Conservation (phyloP, 2,113 vertebrate genomes). For the Perognathus longimembris region DNA sequence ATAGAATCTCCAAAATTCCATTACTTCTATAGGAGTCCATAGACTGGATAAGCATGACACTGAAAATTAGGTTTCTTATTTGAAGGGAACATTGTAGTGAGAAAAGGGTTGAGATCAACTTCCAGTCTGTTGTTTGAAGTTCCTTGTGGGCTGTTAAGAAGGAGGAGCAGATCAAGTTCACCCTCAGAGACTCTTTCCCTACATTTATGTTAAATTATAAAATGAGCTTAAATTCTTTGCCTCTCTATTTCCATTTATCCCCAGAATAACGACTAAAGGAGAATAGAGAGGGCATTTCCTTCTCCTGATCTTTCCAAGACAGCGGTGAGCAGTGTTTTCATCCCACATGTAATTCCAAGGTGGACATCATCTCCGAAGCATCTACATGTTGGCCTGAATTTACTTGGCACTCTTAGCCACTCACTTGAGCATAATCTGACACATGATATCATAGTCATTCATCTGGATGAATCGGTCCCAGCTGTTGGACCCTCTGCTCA, state of each 20-base stretch:
- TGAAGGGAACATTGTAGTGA: background rate
- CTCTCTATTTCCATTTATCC: background rate
- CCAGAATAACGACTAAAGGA: slow-evolving; percentile 24
- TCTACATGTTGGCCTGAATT: slow-evolving; percentile 28
- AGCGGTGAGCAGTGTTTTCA: background rate
- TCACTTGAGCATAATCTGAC: slow-evolving; percentile 66
- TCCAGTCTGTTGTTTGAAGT: background rate
- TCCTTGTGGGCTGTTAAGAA: background rate
- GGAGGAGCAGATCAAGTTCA: background rate
- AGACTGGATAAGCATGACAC: background rate
- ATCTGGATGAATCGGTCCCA: slow-evolving; percentile 59
- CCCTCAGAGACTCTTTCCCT: background rate
- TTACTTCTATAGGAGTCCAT: background rate
- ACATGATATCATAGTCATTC: slow-evolving; percentile 56
- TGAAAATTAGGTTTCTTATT: slow-evolving; percentile 1
- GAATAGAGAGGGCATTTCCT: background rate
- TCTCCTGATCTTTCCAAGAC: background rate
- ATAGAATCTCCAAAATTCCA: background rate
- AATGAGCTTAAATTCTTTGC: background rate
- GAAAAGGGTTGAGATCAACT: background rate
- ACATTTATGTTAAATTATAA: slow-evolving; percentile 9
- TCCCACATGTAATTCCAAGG: background rate
- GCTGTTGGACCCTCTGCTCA: slow-evolving; percentile 73
- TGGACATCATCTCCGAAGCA: background rate
- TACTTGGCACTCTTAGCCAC: background rate